A percentile compares a stretch with the other conserved stretches of the same genome.
Evolutionary conservation across 2,113 vertebrate genomes (phyloP).

Genomic region (Leptodactylus fuscus): DNA sequence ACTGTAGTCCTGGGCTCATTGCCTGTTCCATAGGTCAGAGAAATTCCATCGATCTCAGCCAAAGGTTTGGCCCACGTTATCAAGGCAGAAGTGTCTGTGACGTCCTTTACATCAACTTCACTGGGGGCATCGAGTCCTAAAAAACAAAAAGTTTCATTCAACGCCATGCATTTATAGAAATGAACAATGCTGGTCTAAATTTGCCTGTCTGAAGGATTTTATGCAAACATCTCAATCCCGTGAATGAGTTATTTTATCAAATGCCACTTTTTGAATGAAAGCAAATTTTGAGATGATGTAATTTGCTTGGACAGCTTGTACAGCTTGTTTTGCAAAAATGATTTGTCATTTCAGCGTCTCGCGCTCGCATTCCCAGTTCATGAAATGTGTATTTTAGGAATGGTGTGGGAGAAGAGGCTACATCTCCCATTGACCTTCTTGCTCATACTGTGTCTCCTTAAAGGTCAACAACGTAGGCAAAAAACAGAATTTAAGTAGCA

Average conservation of each 20-base stretch:
- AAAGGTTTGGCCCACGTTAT: slow-evolving; percentile 93
- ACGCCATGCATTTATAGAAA: neutral
- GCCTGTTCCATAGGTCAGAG: slow-evolving; percentile 84
- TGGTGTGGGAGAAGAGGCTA: slow-evolving; percentile 11
- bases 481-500: neutral
- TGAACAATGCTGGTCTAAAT: neutral
- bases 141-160: neutral
- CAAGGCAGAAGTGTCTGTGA: slow-evolving; percentile 90
- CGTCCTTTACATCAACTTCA: slow-evolving; percentile 88
- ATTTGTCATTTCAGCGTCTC: neutral
- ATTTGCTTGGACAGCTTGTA: neutral
- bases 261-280: neutral
- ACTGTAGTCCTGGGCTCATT: slow-evolving; percentile 77
- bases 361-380: neutral
- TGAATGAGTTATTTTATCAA: neutral
- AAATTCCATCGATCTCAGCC: slow-evolving; percentile 85
- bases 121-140: slow-evolving; percentile 90
- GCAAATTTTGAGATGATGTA: neutral
- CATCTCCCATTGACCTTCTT: neutral
- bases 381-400: slow-evolving; percentile 18
- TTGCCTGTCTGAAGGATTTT: neutral
- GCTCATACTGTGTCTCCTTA: neutral
- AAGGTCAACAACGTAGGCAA: slow-evolving; percentile 22
- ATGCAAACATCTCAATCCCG: neutral
- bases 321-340: neutral